phyloP scores from a whole-genome alignment of 2,888 invertebrate genomes.

The Cataglyphis cursor region DNA sequence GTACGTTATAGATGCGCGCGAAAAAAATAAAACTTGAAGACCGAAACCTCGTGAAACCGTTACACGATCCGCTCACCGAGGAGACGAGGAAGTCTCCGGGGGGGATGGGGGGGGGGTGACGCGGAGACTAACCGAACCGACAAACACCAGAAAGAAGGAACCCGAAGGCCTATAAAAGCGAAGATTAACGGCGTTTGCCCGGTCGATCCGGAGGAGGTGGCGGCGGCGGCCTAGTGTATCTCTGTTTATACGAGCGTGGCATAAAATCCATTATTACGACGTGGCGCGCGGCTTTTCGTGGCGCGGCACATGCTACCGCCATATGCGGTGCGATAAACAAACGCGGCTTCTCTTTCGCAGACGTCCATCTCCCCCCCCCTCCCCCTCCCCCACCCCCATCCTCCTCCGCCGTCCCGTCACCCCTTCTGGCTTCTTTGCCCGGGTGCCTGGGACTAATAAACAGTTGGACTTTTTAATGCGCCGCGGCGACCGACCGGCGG shows the following conservation, averaged over 20 bases:
- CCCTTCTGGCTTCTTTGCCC: constrained; percentile 50
- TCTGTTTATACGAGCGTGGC: constrained; percentile 74
- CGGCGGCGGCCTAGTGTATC: constrained; percentile 64
- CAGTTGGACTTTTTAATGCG: constrained; percentile 45
- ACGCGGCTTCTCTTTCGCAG: constrained; percentile 83
- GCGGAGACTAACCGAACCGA: constrained; percentile 59
- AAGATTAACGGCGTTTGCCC: constrained; percentile 72
- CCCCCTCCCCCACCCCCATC: constrained; percentile 41
- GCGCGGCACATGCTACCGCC: constrained; percentile 85
- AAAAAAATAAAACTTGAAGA: not conserved
- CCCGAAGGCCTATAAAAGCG: constrained; percentile 66
- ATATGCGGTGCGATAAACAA: constrained; percentile 86
- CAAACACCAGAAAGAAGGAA: constrained; percentile 51
- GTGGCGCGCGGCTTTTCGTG: constrained; percentile 71
- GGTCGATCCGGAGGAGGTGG: constrained; percentile 52
- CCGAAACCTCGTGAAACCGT: not conserved
- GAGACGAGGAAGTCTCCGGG: constrained; percentile 9
- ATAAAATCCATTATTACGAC: constrained; percentile 69
- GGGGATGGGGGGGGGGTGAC: constrained; percentile 2
- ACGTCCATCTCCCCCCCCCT: constrained; percentile 59
- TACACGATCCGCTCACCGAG: not conserved
- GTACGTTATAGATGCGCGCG: not conserved
- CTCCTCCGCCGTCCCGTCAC: not conserved
- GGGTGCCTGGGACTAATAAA: constrained; percentile 63
- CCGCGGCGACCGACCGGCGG: constrained; percentile 71